Percentiles rank a stretch among this genome's conserved stretches.
These are phyloP conservation scores for Amblyopsis rosae DNA, from an alignment of 2,113 vertebrate genomes.

Conservation along the genomic window DNA sequence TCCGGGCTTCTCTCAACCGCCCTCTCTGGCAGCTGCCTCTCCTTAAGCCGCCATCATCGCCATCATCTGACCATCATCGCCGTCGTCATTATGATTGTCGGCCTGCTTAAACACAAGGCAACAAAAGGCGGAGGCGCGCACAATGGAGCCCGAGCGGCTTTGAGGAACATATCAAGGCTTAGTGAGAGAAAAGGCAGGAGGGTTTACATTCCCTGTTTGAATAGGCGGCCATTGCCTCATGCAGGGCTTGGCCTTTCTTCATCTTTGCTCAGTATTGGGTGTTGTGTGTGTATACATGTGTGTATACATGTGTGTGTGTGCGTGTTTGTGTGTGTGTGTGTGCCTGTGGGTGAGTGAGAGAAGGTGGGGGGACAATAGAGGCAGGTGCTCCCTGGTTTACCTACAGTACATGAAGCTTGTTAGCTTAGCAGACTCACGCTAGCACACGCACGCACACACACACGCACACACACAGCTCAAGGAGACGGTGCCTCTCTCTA, in stretches of 20 bases:
- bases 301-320: constrained; percentile 57
- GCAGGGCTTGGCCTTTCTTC: constrained; percentile 69
- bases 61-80: constrained; percentile 61
- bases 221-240: constrained; percentile 51
- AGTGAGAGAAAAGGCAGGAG: constrained; percentile 63
- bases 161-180: constrained; percentile 73
- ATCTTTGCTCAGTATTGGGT: constrained; percentile 76
- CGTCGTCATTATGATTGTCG: constrained; percentile 55
- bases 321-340: constrained; percentile 7
- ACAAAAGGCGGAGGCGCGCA: constrained; percentile 62
- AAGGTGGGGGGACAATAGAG: constrained; percentile 49
- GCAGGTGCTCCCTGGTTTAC: constrained; percentile 71
- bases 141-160: constrained; percentile 62
- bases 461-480: constrained; percentile 35
- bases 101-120: constrained; percentile 66
- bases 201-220: constrained; percentile 63
- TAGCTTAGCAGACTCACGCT: constrained; percentile 53
- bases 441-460: constrained; percentile 52
- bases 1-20: constrained; percentile 55
- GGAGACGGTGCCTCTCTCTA: constrained; percentile 36
- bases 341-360: background rate
- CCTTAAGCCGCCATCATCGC: constrained; percentile 63
- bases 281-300: constrained; percentile 76
- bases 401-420: constrained; percentile 56
- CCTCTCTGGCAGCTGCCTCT: constrained; percentile 67